Conservation (phyloP, 2,797 vertebrate genomes). For the Onychomys leucogaster region DNA sequence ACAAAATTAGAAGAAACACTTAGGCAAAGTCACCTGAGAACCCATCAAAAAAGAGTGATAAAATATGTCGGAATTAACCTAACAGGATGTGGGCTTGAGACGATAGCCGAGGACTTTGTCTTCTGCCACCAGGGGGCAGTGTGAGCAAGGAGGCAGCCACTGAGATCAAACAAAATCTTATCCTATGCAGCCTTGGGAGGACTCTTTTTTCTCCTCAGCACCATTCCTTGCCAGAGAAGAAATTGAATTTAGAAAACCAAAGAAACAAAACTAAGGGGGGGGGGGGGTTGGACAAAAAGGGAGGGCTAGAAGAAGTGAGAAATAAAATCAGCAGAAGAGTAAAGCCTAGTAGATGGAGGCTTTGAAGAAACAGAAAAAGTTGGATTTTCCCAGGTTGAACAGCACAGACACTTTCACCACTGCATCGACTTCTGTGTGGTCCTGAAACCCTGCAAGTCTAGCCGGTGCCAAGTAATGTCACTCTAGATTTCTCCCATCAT, state of each 20-base stretch:
- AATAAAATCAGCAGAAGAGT: background rate
- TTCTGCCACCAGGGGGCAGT: slow-evolving; percentile 26
- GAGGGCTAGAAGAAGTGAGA: background rate
- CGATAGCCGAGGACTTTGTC: rapidly evolving
- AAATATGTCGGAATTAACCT: background rate
- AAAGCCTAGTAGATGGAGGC: background rate
- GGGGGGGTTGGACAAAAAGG: background rate
- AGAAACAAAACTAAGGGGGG: background rate
- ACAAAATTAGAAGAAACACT: background rate
- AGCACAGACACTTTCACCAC: background rate
- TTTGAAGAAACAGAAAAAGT: background rate
- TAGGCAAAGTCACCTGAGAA: background rate
- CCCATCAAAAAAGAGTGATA: background rate
- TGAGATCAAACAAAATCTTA: background rate
- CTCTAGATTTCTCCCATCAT: background rate
- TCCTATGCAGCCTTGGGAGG: background rate
- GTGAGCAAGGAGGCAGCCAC: background rate
- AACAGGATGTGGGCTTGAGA: background rate
- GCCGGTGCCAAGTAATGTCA: background rate
- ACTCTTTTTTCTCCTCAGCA: background rate
- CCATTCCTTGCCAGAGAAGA: background rate
- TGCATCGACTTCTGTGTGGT: background rate
- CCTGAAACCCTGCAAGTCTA: background rate
- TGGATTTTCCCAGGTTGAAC: background rate
- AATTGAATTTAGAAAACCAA: background rate